Base-by-base conservation (phyloP, 2,113 vertebrate genomes). In the Seriola dumerili region DNA sequence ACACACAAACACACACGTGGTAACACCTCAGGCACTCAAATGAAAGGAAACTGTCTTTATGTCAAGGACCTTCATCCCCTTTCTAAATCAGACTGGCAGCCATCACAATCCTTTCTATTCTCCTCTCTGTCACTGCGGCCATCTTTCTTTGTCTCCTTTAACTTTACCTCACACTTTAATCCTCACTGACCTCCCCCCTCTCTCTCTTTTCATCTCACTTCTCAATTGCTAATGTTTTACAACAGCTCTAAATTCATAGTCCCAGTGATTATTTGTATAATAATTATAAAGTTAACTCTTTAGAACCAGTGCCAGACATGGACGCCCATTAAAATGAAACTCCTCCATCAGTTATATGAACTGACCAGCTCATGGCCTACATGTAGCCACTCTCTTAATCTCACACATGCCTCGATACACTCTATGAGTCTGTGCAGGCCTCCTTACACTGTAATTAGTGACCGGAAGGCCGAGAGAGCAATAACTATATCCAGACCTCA, bases 381-480 rank as follows among this genome's bases (percentile, higher is more conserved):
- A 38, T 6, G 52, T 14, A 44, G 1, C 16, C 42, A 54, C 19
- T 25, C 42, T 32, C 25, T 66, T 54, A 54, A 25, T 25, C 34
- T 72, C 40, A 54, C 63, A 64, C 42, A 65, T 65, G 61, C 74
- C n/a, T 80, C 65, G 21, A 78, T 64, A 65, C 74, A 72, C n/a
- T 40, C 32, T 34, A 16, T 58, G 68, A 85, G 72, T 66, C 59
- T 54, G 75, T 44, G 38, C 74, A 82, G 76, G 62, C 70, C 64
- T 87, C 76, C 59, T 85, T 91, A 85, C 34, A 65, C 34, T 55
- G 76, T 81, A 81, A 84, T 91, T 79, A 85, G 48, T 86, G 87
- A 88, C 84, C 48, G 52, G 54, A 88, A 72, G 76, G 67, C 44
- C 19, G 21, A 80, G 72, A 83, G 44, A 83, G 76, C 73, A 76